These are phyloP conservation scores for Cydia pomonella DNA, from an alignment of 1,140 invertebrate genomes.

Conservation along the genomic window DNA sequence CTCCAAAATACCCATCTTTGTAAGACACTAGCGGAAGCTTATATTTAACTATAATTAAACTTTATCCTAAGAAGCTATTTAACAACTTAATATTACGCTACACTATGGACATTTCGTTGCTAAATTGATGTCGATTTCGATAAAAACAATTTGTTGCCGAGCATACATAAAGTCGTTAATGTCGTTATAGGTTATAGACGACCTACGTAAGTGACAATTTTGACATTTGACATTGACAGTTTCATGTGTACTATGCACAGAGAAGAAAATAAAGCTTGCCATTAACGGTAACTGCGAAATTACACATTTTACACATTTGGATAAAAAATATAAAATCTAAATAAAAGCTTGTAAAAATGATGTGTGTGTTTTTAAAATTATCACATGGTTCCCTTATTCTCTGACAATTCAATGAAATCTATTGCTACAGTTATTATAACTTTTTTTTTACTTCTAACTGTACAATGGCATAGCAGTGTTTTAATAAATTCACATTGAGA, in stretches of 20 bases:
- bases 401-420: no score
- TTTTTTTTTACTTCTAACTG: no score
- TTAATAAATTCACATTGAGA: no score
- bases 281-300: neutral
- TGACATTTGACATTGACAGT: constrained; percentile 9
- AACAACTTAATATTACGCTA: constrained; percentile 11
- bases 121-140: neutral
- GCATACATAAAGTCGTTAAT: constrained; percentile 8
- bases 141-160: constrained; percentile 20
- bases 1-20: constrained; percentile 96
- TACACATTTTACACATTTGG: neutral
- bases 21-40: constrained; percentile 34
- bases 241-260: neutral
- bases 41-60: constrained; percentile 6
- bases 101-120: constrained; percentile 13
- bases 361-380: no score
- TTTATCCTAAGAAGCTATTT: constrained; percentile 10
- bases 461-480: no score
- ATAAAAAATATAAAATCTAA: no score
- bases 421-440: no score
- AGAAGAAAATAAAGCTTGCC: constrained; percentile 2
- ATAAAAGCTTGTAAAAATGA: no score
- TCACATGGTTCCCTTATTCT: no score
- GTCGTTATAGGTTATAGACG: constrained; percentile 24
- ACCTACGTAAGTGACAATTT: neutral